Evolutionary conservation across 2,888 invertebrate genomes (phyloP), one percentile per base, ranked within the genome.

Genomic region (Hemaris fuciformis): DNA sequence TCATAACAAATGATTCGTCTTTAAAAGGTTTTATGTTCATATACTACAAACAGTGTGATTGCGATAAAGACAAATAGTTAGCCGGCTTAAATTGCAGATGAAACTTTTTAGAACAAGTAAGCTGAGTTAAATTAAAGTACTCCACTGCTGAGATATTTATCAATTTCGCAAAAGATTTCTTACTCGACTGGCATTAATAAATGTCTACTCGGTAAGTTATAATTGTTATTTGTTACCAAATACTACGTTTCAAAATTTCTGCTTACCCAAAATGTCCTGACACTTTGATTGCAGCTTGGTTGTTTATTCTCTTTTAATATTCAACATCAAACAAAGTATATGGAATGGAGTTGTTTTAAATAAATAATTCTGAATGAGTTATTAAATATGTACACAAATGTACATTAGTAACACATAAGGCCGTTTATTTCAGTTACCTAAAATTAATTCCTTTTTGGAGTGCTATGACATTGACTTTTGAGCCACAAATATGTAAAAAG

Each of bases 271-370:
- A 48, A 27, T 48, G 27, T 48, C 25, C 27, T 15, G 15, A 27
- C 27, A 48, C 25, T 46, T 46, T 27, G 25, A n/a, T 48, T 18
- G n/a, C 18, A 48, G 27, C 15, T n/a, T 48, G 48, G 48, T 48
- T 48, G 15, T 27, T 48, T 15, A 31, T 59, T 46, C 48, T 61
- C 38, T 20, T n/a, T 45, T 62, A 62, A 15, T 64, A 70, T 38
- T 53, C 15, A 48, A 27, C 8, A 27, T 48, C 15, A 25, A 25
- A 48, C 48, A 15, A 48, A 48, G 3, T 48, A 15, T 7, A 27
- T 25, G 27, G n/a, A n/a, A 48, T 25, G 15, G n/a, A n/a, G n/a
- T 25, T 25, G 23, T 46, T 46, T 10, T 23, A 25, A 8, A n/a
- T 25, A 7, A 48, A 27, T 25, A 23, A 46, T 48, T 27, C 27